Evolutionary conservation across 2,888 invertebrate genomes (phyloP).

Genomic region (Pseudoips prasinana): DNA sequence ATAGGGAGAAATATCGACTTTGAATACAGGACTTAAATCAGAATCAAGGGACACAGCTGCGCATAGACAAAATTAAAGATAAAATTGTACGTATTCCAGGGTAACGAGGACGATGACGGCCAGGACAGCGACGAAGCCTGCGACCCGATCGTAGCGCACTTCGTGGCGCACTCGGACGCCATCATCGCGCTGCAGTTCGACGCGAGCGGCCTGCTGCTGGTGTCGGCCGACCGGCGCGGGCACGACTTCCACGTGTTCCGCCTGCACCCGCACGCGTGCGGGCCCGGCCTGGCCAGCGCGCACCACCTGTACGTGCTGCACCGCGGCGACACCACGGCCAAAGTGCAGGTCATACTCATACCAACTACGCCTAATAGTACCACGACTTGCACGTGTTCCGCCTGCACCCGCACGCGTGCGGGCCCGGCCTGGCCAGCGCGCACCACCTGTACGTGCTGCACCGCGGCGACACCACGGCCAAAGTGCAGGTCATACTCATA

Average conservation of each 20-base stretch:
- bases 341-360: slow-evolving; percentile 86
- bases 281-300: slow-evolving; percentile 92
- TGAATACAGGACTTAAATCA: no score
- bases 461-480: slow-evolving; percentile 97
- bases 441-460: slow-evolving; percentile 98
- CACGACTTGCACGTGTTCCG: slow-evolving; percentile 98
- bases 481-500: slow-evolving; percentile 86
- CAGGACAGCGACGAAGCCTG: slow-evolving; percentile 84
- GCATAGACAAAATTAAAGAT: no score
- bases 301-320: slow-evolving; percentile 98
- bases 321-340: slow-evolving; percentile 97
- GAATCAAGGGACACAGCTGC: no score
- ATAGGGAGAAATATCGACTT: no score
- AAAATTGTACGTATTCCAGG: slow-evolving; percentile 36
- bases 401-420: slow-evolving; percentile 95
- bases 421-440: slow-evolving; percentile 92
- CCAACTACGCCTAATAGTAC: no score
- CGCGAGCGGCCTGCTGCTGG: slow-evolving; percentile 92
- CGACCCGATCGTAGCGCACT: slow-evolving; percentile 92
- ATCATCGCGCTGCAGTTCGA: slow-evolving; percentile 95
- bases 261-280: slow-evolving; percentile 95
- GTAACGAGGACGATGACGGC: slow-evolving; percentile 77
- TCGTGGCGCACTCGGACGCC: slow-evolving; percentile 93
- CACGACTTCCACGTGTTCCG: slow-evolving; percentile 98
- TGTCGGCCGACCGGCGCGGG: slow-evolving; percentile 95